Evolutionary conservation across 2,797 vertebrate species (phyloP).

Genomic region (Rhynchotus rufescens): DNA sequence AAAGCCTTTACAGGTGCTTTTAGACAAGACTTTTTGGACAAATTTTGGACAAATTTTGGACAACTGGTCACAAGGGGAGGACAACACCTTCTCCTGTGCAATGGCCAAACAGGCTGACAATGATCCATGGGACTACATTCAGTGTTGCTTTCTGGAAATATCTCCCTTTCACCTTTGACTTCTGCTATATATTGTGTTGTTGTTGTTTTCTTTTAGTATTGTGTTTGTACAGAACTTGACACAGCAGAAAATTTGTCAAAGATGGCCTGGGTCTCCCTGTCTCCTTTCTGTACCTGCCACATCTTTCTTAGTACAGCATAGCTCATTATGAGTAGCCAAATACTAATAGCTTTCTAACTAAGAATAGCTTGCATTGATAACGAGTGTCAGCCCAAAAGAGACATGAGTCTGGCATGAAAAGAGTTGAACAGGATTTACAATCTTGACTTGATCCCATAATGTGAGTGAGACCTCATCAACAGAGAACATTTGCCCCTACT

Average conservation of each 20-base stretch:
- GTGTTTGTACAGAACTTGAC: background rate
- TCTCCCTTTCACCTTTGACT: background rate
- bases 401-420: background rate
- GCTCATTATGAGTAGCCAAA: background rate
- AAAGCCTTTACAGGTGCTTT: background rate
- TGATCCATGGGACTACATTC: background rate
- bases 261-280: background rate
- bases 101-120: fast-evolving
- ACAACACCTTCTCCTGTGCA: background rate
- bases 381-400: background rate
- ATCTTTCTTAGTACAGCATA: background rate
- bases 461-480: background rate
- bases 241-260: background rate
- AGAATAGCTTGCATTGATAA: background rate
- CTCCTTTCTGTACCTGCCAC: background rate
- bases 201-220: background rate
- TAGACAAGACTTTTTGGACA: background rate
- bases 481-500: background rate
- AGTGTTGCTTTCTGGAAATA: background rate
- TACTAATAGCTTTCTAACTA: background rate
- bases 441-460: background rate
- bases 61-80: too few relatives aligned
- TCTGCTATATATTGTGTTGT: background rate
- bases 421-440: background rate
- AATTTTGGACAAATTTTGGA: too few relatives aligned